Base-by-base conservation (phyloP, 2,797 vertebrate genomes). In the Fundulus diaphanus region DNA sequence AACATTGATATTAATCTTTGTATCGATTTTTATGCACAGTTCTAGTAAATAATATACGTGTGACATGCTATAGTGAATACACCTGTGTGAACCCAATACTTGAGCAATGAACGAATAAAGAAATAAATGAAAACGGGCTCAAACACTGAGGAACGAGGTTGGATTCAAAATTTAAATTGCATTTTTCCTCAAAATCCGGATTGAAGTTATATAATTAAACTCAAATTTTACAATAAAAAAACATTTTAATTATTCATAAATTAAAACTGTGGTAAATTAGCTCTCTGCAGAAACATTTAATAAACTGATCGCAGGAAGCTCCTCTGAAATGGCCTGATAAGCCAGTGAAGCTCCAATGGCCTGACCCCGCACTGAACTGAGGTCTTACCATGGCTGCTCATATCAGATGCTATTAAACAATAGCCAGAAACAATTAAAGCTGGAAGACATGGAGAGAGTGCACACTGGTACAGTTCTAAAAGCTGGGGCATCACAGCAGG, bases 241-340 rank as follows among this genome's bases (percentile, higher is more conserved):
- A 33, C 9, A 61, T 35, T 22, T 61, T 35, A 31, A 5, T 37
- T 22, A 22, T 5, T 37, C 2, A 63, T 37, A 22, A 24, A 35
- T 22, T 4, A 8, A 63, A 37, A 35, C 4, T 35, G 0, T 18
- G 8, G 12, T 59, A 63, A 24, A 46, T 72, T 1, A 31, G 8
- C 2, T 31, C 48, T 73, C 13, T 27, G 29, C 27, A 31, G 33
- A 12, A 74, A 82, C 48, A 31, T 59, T 37, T 49, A 29, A 76
- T 40, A 18, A 61, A 29, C n/a, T 20, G 5, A 40, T 63, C 22
- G 16, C 29, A 20, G 49, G 42, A n/a, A 24, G 6, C 40, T 46
- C 35, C 24, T 7, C 31, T 16, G 24, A 59, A n/a, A 70, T 20
- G 37, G n/a, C 16, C 46, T 37, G n/a, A 51, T 40, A 63, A 48